Percentiles rank a stretch among this genome's conserved stretches.
Conservation (phyloP, 2,888 invertebrate genomes). For the Mellilla xanthometata region DNA sequence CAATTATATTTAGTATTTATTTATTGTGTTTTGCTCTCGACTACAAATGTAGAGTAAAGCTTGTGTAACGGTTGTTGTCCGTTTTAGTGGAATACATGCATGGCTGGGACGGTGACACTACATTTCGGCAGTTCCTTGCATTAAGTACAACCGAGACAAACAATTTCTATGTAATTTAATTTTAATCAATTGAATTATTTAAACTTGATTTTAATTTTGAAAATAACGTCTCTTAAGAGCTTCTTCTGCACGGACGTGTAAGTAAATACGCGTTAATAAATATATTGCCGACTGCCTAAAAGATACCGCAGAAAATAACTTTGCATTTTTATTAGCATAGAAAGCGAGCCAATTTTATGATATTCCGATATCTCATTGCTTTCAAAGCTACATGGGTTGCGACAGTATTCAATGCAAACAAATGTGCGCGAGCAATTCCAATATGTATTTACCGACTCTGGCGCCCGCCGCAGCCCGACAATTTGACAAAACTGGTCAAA, state of each 20-base stretch:
- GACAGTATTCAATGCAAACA: conserved; percentile 27
- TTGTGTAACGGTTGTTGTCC: conserved; percentile 19
- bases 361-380: conserved; percentile 19
- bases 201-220: not conserved
- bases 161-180: not conserved
- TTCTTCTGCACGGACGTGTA: not conserved
- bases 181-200: not conserved
- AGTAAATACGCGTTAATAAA: conserved; percentile 9
- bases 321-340: conserved; percentile 21
- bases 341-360: conserved; percentile 19
- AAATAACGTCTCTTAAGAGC: not conserved
- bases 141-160: conserved; percentile 3
- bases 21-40: conserved; percentile 23
- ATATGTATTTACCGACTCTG: conserved; percentile 22
- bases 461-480: conserved; percentile 1
- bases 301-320: conserved; percentile 18
- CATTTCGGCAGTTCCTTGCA: conserved; percentile 2
- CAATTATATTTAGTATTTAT: conserved; percentile 2
- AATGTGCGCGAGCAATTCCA: conserved; percentile 24
- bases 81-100: conserved; percentile 17
- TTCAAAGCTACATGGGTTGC: conserved; percentile 17
- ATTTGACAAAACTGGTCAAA: conserved; percentile 17
- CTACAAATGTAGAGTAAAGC: conserved; percentile 7
- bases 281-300: conserved; percentile 15
- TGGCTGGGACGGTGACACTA: conserved; percentile 8